These are phyloP conservation scores for Lasiommata megera DNA, from an alignment of 2,888 invertebrate genomes.

Conservation along the genomic window DNA sequence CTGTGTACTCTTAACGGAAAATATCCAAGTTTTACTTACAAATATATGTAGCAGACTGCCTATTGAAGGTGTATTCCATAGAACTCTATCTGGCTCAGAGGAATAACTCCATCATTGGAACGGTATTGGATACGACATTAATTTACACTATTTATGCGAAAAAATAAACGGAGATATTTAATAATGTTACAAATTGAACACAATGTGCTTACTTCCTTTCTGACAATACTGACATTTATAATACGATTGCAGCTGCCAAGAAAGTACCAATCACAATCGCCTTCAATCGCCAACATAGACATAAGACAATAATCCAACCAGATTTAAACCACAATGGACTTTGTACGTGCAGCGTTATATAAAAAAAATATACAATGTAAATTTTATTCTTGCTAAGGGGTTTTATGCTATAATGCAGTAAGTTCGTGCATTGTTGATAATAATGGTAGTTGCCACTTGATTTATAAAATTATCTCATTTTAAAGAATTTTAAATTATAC, in stretches of 20 bases:
- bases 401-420: too few species aligned
- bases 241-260: slow-evolving; percentile 18
- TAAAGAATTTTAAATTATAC: background rate
- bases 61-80: slow-evolving; percentile 64
- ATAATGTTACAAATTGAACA: slow-evolving; percentile 41
- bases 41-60: slow-evolving; percentile 57
- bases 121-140: slow-evolving; percentile 22
- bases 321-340: background rate
- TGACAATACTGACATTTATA: slow-evolving; percentile 50
- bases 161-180: slow-evolving; percentile 27
- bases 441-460: too few species aligned
- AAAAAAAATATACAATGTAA: too few species aligned
- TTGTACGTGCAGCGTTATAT: too few species aligned
- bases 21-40: slow-evolving; percentile 56
- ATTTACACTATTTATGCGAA: slow-evolving; percentile 34
- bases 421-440: too few species aligned
- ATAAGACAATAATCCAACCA: background rate
- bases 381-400: too few species aligned
- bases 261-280: background rate
- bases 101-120: slow-evolving; percentile 51
- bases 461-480: too few species aligned
- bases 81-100: slow-evolving; percentile 54
- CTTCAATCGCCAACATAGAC: slow-evolving; percentile 6
- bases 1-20: slow-evolving; percentile 41
- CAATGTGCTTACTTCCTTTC: slow-evolving; percentile 48